Conservation (phyloP, 2,888 invertebrate genomes). For the Eilema griseolum region DNA sequence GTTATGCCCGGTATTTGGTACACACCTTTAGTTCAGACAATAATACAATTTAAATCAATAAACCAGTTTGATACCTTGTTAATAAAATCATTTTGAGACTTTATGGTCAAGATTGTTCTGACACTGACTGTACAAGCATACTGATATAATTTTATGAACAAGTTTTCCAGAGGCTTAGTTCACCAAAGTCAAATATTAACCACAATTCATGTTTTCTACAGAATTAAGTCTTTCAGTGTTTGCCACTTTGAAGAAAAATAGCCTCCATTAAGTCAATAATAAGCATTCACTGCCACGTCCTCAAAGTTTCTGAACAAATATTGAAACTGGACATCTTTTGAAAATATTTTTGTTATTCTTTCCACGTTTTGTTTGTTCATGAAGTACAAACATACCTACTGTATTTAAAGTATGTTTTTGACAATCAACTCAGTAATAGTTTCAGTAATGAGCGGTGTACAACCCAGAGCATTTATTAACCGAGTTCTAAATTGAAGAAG, state of each 20-base stretch:
- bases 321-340: background rate
- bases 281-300: conserved; percentile 5
- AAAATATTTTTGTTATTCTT: conserved; percentile 12
- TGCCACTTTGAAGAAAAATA: background rate
- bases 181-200: background rate
- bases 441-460: background rate
- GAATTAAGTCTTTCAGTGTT: background rate
- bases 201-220: background rate
- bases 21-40: too few species aligned
- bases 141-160: too few species aligned
- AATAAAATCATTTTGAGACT: too few species aligned
- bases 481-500: too few species aligned
- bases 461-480: too few species aligned
- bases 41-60: too few species aligned
- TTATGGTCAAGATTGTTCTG: too few species aligned
- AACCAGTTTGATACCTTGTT: too few species aligned
- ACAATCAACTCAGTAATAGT: background rate
- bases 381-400: background rate
- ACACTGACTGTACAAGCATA: too few species aligned
- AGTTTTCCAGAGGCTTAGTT: background rate
- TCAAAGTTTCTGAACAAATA: conserved; percentile 10
- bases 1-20: too few species aligned
- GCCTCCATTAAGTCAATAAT: background rate
- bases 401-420: background rate
- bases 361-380: background rate